Percentiles rank a stretch among this genome's conserved stretches.
Conservation (phyloP, 2,113 vertebrate genomes). For the Rhinoderma darwinii region DNA sequence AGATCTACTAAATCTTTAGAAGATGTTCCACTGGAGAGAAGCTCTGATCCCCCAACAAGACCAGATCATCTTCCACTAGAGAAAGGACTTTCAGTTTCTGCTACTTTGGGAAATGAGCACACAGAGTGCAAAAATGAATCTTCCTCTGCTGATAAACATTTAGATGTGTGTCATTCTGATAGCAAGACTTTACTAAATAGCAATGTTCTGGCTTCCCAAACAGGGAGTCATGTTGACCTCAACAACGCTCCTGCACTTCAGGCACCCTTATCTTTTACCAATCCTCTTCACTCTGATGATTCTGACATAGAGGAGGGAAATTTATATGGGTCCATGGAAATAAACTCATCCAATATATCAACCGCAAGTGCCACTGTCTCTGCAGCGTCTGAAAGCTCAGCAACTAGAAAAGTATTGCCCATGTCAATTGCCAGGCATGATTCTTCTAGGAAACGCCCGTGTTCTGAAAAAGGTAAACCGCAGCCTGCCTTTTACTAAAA, state of each 20-base stretch:
- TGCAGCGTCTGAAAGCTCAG: slow-evolving; percentile 72
- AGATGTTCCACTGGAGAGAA: slow-evolving; percentile 63
- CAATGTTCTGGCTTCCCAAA: slow-evolving; percentile 65
- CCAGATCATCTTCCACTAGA: slow-evolving; percentile 89
- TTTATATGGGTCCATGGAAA: slow-evolving; percentile 69
- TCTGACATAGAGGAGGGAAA: slow-evolving; percentile 82
- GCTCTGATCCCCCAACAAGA: slow-evolving; percentile 72
- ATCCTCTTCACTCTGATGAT: slow-evolving; percentile 93
- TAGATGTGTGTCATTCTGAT: slow-evolving; percentile 64
- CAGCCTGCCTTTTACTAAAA: background rate
- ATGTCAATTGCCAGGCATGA: slow-evolving; percentile 90
- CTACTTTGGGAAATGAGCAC: slow-evolving; percentile 73
- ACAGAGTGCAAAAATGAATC: slow-evolving; percentile 48
- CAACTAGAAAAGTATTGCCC: slow-evolving; percentile 83
- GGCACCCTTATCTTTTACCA: slow-evolving; percentile 91
- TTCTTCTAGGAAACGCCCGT: slow-evolving; percentile 64
- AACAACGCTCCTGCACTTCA: slow-evolving; percentile 68
- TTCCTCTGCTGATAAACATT: slow-evolving; percentile 60
- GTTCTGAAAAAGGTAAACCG: slow-evolving; percentile 85
- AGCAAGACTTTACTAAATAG: slow-evolving; percentile 67
- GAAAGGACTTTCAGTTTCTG: slow-evolving; percentile 78
- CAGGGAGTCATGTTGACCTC: slow-evolving; percentile 53
- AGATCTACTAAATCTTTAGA: slow-evolving; percentile 65
- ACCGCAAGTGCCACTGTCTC: slow-evolving; percentile 85
- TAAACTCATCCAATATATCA: slow-evolving; percentile 76